Evolutionary conservation across 2,113 vertebrate genomes (phyloP).

Genomic region (Melierax canorus): DNA sequence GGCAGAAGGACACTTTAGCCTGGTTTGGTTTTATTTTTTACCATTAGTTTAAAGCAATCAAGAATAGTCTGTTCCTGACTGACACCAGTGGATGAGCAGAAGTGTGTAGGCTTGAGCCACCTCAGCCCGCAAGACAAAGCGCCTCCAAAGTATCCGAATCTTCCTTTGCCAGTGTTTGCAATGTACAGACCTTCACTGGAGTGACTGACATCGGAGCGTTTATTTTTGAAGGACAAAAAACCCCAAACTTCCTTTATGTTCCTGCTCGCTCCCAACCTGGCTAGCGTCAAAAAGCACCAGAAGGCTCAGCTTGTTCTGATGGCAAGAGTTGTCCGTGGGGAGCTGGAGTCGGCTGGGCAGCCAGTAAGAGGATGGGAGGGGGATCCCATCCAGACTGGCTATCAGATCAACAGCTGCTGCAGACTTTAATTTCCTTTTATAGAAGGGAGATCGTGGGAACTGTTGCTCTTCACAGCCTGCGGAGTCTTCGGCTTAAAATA

Average conservation of each 20-base stretch:
- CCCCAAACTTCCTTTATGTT: not conserved
- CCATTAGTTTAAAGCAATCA: not conserved
- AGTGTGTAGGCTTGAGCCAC: not conserved
- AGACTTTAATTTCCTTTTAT: slow-evolving; percentile 42
- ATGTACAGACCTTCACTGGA: not conserved
- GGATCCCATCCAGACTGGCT: not conserved
- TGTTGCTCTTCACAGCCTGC: not conserved
- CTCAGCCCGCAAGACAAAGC: not conserved
- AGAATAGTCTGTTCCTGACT: not conserved
- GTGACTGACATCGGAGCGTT: fast-evolving
- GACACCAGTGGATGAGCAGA: not conserved
- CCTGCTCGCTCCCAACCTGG: not conserved
- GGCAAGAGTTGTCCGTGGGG: not conserved
- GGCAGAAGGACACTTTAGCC: not conserved
- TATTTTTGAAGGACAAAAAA: not conserved
- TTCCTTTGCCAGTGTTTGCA: not conserved
- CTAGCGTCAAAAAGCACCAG: not conserved
- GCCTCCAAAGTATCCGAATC: not conserved
- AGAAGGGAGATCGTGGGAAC: slow-evolving; percentile 37
- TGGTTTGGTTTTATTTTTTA: not conserved
- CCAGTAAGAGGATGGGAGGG: not conserved
- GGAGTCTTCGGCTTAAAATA: not conserved
- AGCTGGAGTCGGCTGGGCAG: not conserved
- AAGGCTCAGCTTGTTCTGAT: not conserved
- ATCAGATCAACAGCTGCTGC: slow-evolving; percentile 13